A percentile compares a stretch with the other conserved stretches of the same genome.
These are phyloP conservation scores for Chelmon rostratus DNA, from an alignment of 2,797 vertebrate genomes.

Conservation along the genomic window DNA sequence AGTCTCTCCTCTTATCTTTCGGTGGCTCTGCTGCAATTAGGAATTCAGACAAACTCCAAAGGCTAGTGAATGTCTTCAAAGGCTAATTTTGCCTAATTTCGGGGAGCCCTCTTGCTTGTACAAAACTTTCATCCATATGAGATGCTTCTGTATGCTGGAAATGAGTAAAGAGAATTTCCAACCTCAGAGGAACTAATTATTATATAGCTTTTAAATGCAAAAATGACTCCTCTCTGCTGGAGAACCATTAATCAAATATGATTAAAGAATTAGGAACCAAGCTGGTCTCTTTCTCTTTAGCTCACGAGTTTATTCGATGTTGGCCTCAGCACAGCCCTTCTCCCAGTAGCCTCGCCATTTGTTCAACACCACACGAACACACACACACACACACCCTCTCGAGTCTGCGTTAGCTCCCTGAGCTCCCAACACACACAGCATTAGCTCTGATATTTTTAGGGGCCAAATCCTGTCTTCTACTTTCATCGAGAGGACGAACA, in stretches of 20 bases:
- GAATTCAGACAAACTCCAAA: constrained; percentile 74
- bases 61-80: constrained; percentile 83
- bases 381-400: constrained; percentile 57
- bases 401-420: constrained; percentile 57
- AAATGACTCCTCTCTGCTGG: constrained; percentile 70
- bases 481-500: constrained; percentile 57
- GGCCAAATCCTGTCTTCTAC: constrained; percentile 60
- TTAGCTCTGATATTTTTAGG: constrained; percentile 65
- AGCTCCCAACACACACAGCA: constrained; percentile 77
- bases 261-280: constrained; percentile 81
- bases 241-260: constrained; percentile 82
- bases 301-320: constrained; percentile 57
- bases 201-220: constrained; percentile 83
- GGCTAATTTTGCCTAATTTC: constrained; percentile 82
- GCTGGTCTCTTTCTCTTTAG: constrained; percentile 61
- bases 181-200: constrained; percentile 87
- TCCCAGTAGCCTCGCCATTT: constrained; percentile 56
- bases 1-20: constrained; percentile 62
- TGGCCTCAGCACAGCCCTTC: constrained; percentile 45
- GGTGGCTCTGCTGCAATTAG: constrained; percentile 71
- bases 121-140: constrained; percentile 77
- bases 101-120: constrained; percentile 67
- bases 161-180: constrained; percentile 76
- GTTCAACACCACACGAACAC: constrained; percentile 45
- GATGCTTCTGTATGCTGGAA: constrained; percentile 71